Percentiles rank a stretch among this genome's conserved stretches.
Conservation (phyloP, 2,888 invertebrate genomes). For the Eristalis intricaria region DNA sequence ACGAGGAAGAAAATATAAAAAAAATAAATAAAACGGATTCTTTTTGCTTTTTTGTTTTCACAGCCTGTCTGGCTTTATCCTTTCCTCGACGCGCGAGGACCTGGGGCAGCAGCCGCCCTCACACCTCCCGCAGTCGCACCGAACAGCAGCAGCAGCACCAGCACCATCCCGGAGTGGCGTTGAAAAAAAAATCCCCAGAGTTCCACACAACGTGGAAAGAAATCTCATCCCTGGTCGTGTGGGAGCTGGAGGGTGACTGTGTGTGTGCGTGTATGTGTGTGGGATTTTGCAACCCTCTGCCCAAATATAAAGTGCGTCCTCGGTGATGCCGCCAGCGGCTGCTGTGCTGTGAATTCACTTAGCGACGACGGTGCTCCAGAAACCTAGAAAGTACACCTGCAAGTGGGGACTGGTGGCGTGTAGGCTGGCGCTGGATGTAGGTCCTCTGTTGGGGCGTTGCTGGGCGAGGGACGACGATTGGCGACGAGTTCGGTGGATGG, state of each 20-base stretch:
- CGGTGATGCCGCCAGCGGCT: conserved; percentile 37
- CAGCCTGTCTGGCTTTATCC: conserved; percentile 70
- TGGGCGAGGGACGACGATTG: conserved; percentile 54
- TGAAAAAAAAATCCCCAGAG: conserved; percentile 13
- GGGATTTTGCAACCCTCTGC: conserved; percentile 31
- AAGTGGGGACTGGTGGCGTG: conserved; percentile 34
- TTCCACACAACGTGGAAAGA: conserved; percentile 55
- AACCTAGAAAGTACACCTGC: conserved; percentile 58
- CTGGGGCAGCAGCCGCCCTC: conserved; percentile 30
- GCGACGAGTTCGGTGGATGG: conserved; percentile 45
- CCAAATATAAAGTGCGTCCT: conserved; percentile 71
- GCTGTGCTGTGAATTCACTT: conserved; percentile 58
- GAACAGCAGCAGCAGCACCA: conserved; percentile 25
- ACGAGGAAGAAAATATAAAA: conserved; percentile 53
- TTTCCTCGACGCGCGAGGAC: conserved; percentile 65
- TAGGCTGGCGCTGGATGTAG: conserved; percentile 51
- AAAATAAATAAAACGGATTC: conserved; percentile 43
- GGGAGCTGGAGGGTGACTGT: conserved; percentile 32
- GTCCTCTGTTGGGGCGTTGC: conserved; percentile 40
- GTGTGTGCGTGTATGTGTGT: not conserved
- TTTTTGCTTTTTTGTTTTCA: conserved; percentile 64
- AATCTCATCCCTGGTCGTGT: conserved; percentile 57
- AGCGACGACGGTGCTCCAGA: conserved; percentile 67
- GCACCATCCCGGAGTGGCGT: conserved; percentile 1
- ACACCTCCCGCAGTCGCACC: conserved; percentile 27